Base-by-base conservation (phyloP, 2,797 vertebrate species). In the Rhadinocentrus ornatus region DNA sequence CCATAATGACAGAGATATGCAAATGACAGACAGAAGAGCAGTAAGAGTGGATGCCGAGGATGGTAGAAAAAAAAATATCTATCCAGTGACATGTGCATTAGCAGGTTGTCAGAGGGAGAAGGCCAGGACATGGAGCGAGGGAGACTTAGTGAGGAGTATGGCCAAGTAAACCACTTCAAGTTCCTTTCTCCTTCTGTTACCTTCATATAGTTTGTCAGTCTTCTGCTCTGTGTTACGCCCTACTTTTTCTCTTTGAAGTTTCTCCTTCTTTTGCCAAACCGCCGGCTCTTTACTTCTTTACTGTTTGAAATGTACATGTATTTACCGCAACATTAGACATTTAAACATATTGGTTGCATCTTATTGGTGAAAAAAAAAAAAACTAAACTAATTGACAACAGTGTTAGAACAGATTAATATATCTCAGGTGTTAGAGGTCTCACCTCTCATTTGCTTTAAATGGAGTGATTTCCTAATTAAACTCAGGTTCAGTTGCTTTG, bases 31-130 rank as follows among this genome's bases (percentile, higher is more conserved):
- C 52, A 77, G 70, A 65, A 32, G 44, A 73, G 53, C 4, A 4
- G 68, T 61, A 48, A 73, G 65, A 84, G 73, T 52, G 71, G 77
- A 67, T 80, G 66, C 65, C 65, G 5, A 9, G 59, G 62, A 75
- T 56, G 66, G 76, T 22, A 15, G 52, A 57, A 64, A 75, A 73
- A 60, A 66, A 86, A 85, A 86, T 57, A 80, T 84, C 82, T 78
- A 48, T 73, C 75, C 77, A 81, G 70, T 86, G 87, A 89, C 84
- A 86, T 82, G 80, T 86, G 83, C 86, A 87, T 88, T 89, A 88
- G 79, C 84, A 88, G 90, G 71, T 83, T 63, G 71, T 84, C 81
- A 73, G 67, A 66, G 16, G 55, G 56, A 70, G 77, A 66, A 64
- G 70, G 71, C 69, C 55, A 18, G 81, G 87, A 89, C 81, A 78